Evolutionary conservation across 2,797 vertebrate genomes (phyloP), one percentile per base, ranked within the genome.

Genomic region (Poecile montanus): DNA sequence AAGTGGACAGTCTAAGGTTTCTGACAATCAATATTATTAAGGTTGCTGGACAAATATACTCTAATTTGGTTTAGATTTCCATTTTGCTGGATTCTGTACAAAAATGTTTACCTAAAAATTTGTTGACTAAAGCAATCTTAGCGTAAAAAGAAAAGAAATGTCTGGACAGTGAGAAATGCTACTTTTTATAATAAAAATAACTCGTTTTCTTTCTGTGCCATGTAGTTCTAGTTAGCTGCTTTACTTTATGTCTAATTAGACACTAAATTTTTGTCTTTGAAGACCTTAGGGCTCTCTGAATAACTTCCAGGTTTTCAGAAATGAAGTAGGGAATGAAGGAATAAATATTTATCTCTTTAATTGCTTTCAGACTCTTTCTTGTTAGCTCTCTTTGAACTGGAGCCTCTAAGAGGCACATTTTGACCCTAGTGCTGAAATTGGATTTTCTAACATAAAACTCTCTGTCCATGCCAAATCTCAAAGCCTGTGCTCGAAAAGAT

Each of bases 271-370:
- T 88, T 91, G 30, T 83, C 66, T 66, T 87, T 85, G 26, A 85
- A 71, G 38, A 74, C 9, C 15, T 75, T 66, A 66, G 42, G 50
- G 25, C 14, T 62, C 30, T 74, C 38, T 95, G 85, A 92, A 77
- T 85, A 75, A 85, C 88, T 91, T 89, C 62, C 76, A 92, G 62
- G 47, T 83, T 91, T 89, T 70, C 73, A 94, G 83, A 94, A 93
- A 93, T 66, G 13, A 77, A 77, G 26, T 47, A 71, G 7, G 54
- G 50, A 88, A 91, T 68, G 48, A 45, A 94, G 66, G 81, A 92
- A 74, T 75, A 72, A 62, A 78, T 29, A 68, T 90, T 88, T 81
- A 26, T 13, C 20, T 81, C 27, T 78, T 74, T 85, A 89, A 80
- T 91, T 86, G 44, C 40, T 94, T 93, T 76, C 63, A 73, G 26